Evolutionary conservation across 2,113 vertebrate genomes (phyloP), one percentile per base, ranked within the genome.

Genomic region (Amazona vittata): DNA sequence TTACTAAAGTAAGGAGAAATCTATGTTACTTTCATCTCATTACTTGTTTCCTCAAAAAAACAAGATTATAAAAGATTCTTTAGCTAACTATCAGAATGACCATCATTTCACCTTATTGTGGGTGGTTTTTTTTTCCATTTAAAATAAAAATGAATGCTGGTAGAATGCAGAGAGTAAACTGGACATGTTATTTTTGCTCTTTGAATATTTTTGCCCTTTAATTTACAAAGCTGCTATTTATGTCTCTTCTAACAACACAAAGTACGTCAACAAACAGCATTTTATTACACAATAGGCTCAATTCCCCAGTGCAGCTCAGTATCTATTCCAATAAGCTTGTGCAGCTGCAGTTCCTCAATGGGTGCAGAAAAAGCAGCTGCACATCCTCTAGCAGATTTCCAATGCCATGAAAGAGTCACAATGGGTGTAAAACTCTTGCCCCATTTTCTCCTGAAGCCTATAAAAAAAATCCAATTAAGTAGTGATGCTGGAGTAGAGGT

Each of bases 131-230:
- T 52, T 44, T 44, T 18, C 14, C 1, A 57, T 79, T 94, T 79
- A 76, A 65, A 80, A 81, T 55, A 85, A 87, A 95, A 91, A 73
- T 17, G 37, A 94, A 77, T 90, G 13, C 35, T 94, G 22, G 4
- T 50, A 75, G n/a, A 80, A 71, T 31, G 11, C 26, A 85, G 47
- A 64, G 28, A 18, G 33, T 64, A 37, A 67, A 24, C 18, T 47
- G 15, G 33, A 68, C 21, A 13, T 20, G 4, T 15, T 74, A 15
- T 3, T 39, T 83, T 90, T 83, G 31, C 13, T 83, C 22, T 80
- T 91, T 83, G 26, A 89, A 39, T 90, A 49, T 91, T 91, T 89
- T 35, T 28, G 14, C 10, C 26, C 14, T 86, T 79, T 65, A 59
- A 47, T 65, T 80, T 83, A 63, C 9, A 89, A 80, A 82, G 9